Conservation (phyloP, 2,888 invertebrate species). For the Aspidiotus destructor region DNA sequence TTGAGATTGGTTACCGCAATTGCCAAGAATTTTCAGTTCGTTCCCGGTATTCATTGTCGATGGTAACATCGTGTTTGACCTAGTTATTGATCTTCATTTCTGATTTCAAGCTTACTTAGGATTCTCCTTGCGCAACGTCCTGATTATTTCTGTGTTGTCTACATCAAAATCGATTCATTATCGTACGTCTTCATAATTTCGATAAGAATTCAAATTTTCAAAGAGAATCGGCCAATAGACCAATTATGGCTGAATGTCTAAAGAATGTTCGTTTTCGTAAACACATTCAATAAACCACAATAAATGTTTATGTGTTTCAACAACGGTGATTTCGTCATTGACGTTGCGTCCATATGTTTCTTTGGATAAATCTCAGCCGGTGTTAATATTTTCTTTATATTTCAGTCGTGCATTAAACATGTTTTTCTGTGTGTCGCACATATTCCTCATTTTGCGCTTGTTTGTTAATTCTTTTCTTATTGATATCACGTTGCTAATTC, state of each 20-base stretch:
- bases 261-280: background rate
- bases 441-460: background rate
- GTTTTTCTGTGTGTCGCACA: conserved; percentile 1
- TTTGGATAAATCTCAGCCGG: conserved; percentile 1
- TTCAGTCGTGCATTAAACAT: background rate
- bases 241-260: background rate
- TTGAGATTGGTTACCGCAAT: no score
- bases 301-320: background rate
- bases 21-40: no score
- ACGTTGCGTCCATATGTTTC: background rate
- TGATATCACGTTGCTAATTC: conserved; percentile 8
- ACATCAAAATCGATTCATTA: no score
- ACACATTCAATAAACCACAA: background rate
- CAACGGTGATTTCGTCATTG: background rate
- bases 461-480: background rate
- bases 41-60: no score
- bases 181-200: background rate
- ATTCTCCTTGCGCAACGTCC: no score
- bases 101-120: no score
- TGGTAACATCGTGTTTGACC: no score
- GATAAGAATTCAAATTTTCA: background rate
- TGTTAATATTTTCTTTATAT: background rate
- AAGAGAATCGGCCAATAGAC: background rate
- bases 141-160: no score
- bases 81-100: no score